phyloP scores from a whole-genome alignment of 2,888 invertebrate species.

The Eledone cirrhosa region DNA sequence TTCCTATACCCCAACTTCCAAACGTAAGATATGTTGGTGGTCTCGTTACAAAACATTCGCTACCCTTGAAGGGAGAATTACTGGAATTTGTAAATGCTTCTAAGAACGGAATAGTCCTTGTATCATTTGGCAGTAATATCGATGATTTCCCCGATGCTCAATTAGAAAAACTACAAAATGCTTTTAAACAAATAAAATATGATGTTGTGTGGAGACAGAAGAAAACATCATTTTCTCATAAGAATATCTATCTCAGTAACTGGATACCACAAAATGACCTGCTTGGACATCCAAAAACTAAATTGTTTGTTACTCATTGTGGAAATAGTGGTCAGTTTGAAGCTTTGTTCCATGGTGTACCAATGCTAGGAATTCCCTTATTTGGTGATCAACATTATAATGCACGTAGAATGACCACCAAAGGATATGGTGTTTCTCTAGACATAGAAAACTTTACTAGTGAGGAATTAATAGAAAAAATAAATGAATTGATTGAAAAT shows the following conservation, averaged over 20 bases:
- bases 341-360: too few relatives aligned
- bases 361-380: slow-evolving; percentile 38
- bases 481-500: too few relatives aligned
- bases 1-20: slow-evolving; percentile 33
- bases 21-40: slow-evolving; percentile 37
- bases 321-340: too few relatives aligned
- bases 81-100: too few relatives aligned
- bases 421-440: not conserved
- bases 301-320: too few relatives aligned
- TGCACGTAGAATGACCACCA: not conserved
- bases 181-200: too few relatives aligned
- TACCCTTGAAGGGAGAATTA: slow-evolving; percentile 29
- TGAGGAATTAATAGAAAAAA: not conserved
- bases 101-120: slow-evolving; percentile 36
- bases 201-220: too few relatives aligned
- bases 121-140: slow-evolving; percentile 37
- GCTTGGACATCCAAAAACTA: too few relatives aligned
- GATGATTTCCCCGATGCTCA: slow-evolving; percentile 32
- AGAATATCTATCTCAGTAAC: too few relatives aligned
- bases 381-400: slow-evolving; percentile 42
- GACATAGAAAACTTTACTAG: not conserved
- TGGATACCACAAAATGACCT: too few relatives aligned
- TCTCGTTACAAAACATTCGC: slow-evolving; percentile 32
- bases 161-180: slow-evolving; percentile 33
- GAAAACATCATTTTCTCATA: too few relatives aligned